These are phyloP conservation scores for Sicus ferrugineus DNA, from an alignment of 2,888 invertebrate genomes.

Conservation along the genomic window DNA sequence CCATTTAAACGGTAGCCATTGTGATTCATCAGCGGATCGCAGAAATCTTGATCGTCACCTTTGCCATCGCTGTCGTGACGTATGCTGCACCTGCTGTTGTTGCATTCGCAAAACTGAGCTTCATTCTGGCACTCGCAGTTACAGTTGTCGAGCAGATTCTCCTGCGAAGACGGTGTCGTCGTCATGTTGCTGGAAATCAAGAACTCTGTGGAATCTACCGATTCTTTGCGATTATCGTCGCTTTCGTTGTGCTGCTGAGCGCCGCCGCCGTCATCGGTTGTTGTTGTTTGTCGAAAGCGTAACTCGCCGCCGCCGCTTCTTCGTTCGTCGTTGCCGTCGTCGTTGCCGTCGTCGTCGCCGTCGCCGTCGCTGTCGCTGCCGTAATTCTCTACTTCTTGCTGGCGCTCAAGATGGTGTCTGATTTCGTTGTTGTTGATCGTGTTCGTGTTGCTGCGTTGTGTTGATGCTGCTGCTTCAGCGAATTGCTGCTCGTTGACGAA, in stretches of 20 bases:
- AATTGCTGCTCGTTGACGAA: slow-evolving; percentile 40
- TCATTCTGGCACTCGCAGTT: slow-evolving; percentile 45
- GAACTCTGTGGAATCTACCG: slow-evolving; percentile 53
- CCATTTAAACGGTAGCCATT: slow-evolving; percentile 51
- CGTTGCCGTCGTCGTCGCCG: slow-evolving; percentile 40
- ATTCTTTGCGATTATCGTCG: slow-evolving; percentile 52
- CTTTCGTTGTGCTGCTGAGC: slow-evolving; percentile 42
- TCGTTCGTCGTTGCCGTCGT: slow-evolving; percentile 39
- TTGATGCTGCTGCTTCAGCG: slow-evolving; percentile 3
- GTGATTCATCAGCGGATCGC: slow-evolving; percentile 59
- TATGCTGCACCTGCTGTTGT: slow-evolving; percentile 43
- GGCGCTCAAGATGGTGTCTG: slow-evolving; percentile 28
- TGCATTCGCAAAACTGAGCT: slow-evolving; percentile 26
- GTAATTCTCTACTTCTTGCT: slow-evolving; percentile 7
- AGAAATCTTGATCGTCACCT: slow-evolving; percentile 49
- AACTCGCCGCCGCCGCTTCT: slow-evolving; percentile 26
- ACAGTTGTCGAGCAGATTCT: slow-evolving; percentile 52
- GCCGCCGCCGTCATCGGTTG: not conserved
- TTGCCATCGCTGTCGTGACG: slow-evolving; percentile 36
- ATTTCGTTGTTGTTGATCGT: slow-evolving; percentile 38
- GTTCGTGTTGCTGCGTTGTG: slow-evolving; percentile 1
- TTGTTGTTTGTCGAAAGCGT: slow-evolving; percentile 14
- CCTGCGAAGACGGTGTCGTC: slow-evolving; percentile 48
- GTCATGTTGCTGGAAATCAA: slow-evolving; percentile 52
- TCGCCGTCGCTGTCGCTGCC: not conserved